Base-by-base conservation (phyloP, 1,140 invertebrate genomes). In the Aphidius ervi region DNA sequence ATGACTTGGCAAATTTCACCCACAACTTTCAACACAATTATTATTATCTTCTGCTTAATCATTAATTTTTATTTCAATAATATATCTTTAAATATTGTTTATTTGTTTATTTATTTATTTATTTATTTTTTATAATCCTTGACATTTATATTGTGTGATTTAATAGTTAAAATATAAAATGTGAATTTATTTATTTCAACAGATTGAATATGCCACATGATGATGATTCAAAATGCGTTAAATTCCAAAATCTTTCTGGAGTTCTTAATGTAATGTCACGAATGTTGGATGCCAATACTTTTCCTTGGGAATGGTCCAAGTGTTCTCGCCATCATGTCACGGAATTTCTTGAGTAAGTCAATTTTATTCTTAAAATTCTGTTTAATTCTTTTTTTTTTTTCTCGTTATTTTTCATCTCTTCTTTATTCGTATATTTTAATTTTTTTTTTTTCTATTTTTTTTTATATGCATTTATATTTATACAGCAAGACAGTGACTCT, bases 121-220 rank as follows among this genome's bases (percentile, higher is more conserved):
- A 16, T 16, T 16, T 16, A 16, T 16, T 16, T 16, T 16, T 46
- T 50, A 41, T 63, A 9, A 42, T 50, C 16, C 10, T 46, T 61
- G 16, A 8, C 40, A 9, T 62, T 65, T 39, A 31, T 31, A 31
- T 1, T 23, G 3, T 31, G 23, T 31, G 2, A 31, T 31, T 31
- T 31, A 3, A 31, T 31, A 31, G 4, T 31, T 31, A 31, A 31
- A 31, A 31, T 31, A 81, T 16, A 31, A 3, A 31, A 31, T 31
- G 23, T 31, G 2, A 31, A 31, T 31, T 31, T 3, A 31, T 31
- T 31, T 31, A 31, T 31, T 31, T 31, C 23, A 31, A 16, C 70
- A 94, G 91, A 57, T 83, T 93, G 63, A 93, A 89, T 72, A 93
- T 97, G 86, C 91, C 91, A 0, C 94, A 97, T 72, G 94, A 97